Conservation (phyloP, 2,113 vertebrate species). For the Nannobrachium achirus region DNA sequence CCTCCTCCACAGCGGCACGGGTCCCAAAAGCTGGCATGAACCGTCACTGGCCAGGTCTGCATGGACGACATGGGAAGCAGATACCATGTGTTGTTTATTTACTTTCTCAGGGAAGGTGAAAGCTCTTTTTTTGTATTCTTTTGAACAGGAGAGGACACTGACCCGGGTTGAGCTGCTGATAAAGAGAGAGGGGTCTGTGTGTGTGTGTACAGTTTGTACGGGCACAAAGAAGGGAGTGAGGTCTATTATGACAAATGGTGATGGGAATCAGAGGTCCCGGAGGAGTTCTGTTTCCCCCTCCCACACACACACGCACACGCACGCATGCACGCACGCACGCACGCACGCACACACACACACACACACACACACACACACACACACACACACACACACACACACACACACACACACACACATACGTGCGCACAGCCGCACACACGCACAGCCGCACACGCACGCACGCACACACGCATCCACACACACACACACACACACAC, state of each 20-base stretch:
- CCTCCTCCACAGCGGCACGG: slow-evolving; percentile 65
- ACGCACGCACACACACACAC: not conserved
- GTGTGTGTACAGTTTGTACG: not conserved
- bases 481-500: not conserved
- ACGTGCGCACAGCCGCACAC: slow-evolving; percentile 1
- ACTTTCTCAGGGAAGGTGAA: not conserved
- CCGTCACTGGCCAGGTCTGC: slow-evolving; percentile 69
- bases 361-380: not conserved
- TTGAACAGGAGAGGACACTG: not conserved
- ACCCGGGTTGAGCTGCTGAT: not conserved
- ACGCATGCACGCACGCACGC: slow-evolving; percentile 18
- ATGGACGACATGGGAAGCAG: slow-evolving; percentile 1
- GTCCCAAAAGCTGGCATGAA: slow-evolving; percentile 53
- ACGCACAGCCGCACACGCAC: not conserved
- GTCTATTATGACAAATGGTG: slow-evolving; percentile 36
- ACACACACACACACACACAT: slow-evolving; percentile 22
- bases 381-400: slow-evolving; percentile 4
- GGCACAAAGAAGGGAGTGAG: slow-evolving; percentile 16
- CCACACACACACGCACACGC: slow-evolving; percentile 1
- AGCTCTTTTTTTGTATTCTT: too few species aligned
- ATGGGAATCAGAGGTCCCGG: slow-evolving; percentile 38
- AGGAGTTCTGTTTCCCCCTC: slow-evolving; percentile 6
- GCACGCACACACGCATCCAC: not conserved
- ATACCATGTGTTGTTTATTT: not conserved
- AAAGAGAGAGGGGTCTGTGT: slow-evolving; percentile 3